phyloP scores from a whole-genome alignment of 1,140 invertebrate species.

The Halesus radiatus region DNA sequence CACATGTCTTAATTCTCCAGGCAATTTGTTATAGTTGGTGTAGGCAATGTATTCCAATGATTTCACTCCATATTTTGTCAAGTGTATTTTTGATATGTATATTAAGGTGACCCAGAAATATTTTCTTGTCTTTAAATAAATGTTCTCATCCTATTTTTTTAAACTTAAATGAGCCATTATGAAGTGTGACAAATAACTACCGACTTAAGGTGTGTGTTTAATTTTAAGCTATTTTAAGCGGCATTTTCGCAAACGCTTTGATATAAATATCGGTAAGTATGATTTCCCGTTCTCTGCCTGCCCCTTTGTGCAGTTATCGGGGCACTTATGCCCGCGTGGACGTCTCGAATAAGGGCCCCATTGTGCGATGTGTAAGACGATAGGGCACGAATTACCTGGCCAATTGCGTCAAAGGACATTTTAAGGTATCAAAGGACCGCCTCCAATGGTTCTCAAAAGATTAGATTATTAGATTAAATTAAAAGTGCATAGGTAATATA shows the following conservation, averaged over 20 bases:
- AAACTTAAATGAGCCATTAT: too few species aligned
- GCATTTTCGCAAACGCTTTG: slow-evolving; percentile 6
- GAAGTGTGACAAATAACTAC: too few species aligned
- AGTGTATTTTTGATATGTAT: too few species aligned
- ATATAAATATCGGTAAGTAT: neutral
- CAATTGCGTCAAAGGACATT: slow-evolving; percentile 30
- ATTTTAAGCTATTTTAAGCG: neutral
- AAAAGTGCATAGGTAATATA: too few species aligned
- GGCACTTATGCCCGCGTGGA: neutral
- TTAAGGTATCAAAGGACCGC: neutral
- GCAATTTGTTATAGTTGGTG: too few species aligned
- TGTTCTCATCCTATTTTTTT: too few species aligned
- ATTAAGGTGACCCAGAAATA: too few species aligned
- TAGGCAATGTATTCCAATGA: too few species aligned
- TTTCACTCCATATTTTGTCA: too few species aligned
- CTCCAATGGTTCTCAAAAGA: neutral
- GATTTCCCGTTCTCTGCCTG: neutral
- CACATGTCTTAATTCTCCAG: too few species aligned
- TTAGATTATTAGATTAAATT: neutral
- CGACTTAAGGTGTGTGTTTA: too few species aligned
- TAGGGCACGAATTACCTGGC: slow-evolving; percentile 25
- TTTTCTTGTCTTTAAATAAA: too few species aligned
- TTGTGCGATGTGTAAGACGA: slow-evolving; percentile 7
- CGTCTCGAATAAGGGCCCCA: neutral
- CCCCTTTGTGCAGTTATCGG: neutral